phyloP scores from a whole-genome alignment of 2,888 invertebrate genomes.

The Caenorhabditis sp. region DNA sequence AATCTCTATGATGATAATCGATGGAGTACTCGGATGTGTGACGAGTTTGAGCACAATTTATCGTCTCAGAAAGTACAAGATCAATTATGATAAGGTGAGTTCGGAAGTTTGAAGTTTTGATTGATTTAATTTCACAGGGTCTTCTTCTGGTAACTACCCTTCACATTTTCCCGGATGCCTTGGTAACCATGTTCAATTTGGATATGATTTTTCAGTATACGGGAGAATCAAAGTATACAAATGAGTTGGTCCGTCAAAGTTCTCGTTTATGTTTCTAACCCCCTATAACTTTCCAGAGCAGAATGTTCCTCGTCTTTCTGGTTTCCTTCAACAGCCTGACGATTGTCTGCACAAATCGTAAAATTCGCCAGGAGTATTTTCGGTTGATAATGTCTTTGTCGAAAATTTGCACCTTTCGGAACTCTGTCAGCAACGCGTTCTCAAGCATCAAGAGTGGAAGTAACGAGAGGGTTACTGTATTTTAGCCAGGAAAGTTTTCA shows the following conservation, averaged over 20 bases:
- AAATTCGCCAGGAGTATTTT: conserved; percentile 27
- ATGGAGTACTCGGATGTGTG: conserved; percentile 16
- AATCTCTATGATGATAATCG: conserved; percentile 30
- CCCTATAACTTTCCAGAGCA: conserved; percentile 26
- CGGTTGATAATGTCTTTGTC: not conserved
- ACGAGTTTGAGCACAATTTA: conserved; percentile 33
- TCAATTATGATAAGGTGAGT: conserved; percentile 45
- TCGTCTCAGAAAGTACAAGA: conserved; percentile 35
- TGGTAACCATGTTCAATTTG: conserved; percentile 39
- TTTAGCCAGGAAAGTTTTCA: not conserved
- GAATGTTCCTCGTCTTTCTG: conserved; percentile 44
- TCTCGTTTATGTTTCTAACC: no score
- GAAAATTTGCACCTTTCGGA: not conserved
- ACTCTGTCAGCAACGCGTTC: not conserved
- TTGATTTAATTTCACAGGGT: not conserved
- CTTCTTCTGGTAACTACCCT: conserved; percentile 41
- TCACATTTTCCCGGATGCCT: conserved; percentile 35
- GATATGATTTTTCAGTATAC: conserved; percentile 45
- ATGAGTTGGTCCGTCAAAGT: conserved; percentile 34
- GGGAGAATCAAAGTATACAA: conserved; percentile 18
- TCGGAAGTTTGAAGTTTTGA: not conserved
- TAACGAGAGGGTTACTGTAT: conserved; percentile 11
- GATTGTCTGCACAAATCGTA: conserved; percentile 43
- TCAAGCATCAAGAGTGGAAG: not conserved
- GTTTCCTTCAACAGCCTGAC: conserved; percentile 52